phyloP scores from a whole-genome alignment of 2,797 vertebrate species.

The Darevskia mixta region DNA sequence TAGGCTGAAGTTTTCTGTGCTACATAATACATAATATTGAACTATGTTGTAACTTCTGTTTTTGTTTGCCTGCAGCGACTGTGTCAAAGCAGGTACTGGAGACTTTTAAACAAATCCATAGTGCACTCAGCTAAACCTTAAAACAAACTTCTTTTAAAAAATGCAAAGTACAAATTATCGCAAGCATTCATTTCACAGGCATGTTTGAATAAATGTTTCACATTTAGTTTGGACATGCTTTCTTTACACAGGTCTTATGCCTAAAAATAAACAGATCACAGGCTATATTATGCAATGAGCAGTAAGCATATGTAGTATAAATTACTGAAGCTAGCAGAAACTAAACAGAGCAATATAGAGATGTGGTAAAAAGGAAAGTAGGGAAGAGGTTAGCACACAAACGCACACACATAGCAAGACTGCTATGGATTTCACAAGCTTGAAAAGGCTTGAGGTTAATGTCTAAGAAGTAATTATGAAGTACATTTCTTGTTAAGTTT shows the following conservation, averaged over 20 bases:
- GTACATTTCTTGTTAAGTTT: neutral
- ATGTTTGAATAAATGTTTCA: neutral
- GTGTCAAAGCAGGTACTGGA: neutral
- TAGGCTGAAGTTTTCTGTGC: accelerated
- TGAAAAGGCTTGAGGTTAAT: neutral
- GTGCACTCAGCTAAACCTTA: neutral
- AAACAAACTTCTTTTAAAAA: neutral
- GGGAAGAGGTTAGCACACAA: conserved; percentile 8
- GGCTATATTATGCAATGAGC: conserved; percentile 20
- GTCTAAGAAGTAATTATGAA: neutral
- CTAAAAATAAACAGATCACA: conserved; percentile 21
- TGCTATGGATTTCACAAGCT: neutral
- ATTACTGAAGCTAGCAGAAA: conserved; percentile 18
- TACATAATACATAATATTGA: conserved; percentile 2
- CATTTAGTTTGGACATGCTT: conserved; percentile 13
- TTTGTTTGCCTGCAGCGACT: neutral
- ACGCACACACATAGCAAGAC: neutral
- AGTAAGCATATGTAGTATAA: neutral
- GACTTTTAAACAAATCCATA: conserved; percentile 3
- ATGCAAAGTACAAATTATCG: conserved; percentile 16
- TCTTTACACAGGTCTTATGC: conserved; percentile 18
- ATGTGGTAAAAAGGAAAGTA: conserved; percentile 14
- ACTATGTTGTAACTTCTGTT: neutral
- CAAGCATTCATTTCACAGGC: neutral
- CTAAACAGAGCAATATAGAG: conserved; percentile 28